A percentile compares a stretch with the other conserved stretches of the same genome.
Conservation (phyloP, 2,113 vertebrate genomes). For the Glareola pratincola region DNA sequence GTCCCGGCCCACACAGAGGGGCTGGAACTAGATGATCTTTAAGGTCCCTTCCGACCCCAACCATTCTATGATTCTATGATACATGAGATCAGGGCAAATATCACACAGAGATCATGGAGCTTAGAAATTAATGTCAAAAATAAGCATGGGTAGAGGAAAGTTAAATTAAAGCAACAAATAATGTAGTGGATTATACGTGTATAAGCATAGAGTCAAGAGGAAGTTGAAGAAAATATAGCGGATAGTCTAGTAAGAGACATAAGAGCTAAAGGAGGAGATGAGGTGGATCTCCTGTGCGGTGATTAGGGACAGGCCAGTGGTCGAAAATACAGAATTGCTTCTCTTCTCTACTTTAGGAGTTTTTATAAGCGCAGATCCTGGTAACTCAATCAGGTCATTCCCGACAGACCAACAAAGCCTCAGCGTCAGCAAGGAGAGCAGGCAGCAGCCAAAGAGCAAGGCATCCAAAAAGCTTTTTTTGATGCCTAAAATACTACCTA, state of each 20-base stretch:
- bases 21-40: no score
- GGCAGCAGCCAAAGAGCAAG: not conserved
- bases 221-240: not conserved
- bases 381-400: not conserved
- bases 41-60: no score
- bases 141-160: not conserved
- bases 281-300: not conserved
- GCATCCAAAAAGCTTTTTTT: not conserved
- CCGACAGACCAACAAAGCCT: not conserved
- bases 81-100: not conserved
- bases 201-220: not conserved
- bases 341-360: not conserved
- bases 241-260: not conserved
- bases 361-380: not conserved
- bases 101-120: not conserved
- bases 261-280: not conserved
- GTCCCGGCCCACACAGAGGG: no score
- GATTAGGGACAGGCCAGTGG: not conserved
- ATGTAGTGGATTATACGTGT: not conserved
- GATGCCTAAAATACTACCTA: not conserved
- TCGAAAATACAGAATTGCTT: not conserved
- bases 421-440: not conserved
- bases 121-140: not conserved
- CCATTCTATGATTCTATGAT: no score
- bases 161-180: not conserved